Evolutionary conservation across 2,797 vertebrate species (phyloP), one percentile per base, ranked within the genome.

Genomic region (Sarcoramphus papa): DNA sequence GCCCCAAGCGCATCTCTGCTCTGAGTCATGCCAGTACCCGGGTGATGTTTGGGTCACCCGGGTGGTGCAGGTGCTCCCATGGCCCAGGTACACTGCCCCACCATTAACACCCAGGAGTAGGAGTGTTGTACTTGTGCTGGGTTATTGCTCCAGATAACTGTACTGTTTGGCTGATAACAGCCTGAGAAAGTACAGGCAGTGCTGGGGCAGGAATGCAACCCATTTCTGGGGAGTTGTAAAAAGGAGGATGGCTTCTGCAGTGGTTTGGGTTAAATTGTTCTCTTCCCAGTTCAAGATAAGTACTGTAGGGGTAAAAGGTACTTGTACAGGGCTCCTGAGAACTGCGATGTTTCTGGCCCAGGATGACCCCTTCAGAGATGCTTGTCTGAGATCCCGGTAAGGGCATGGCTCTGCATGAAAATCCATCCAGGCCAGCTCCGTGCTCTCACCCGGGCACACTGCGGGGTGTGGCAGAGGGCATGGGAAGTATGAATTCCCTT

Each of bases 91-190:
- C 21, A 2, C 14, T 50, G 85, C 51, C 64, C 64, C 65, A 30
- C 8, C 8, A 1, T 14, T 68, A 22, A 54, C 67, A 65, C 24
- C 59, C 54, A 2, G 4, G 69, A 69, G 56, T 68, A 65, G 73
- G 41, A 68, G 75, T 10, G 0, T 37, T 40, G 67, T 51, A 4
- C 31, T 35, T 7, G 35, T 0, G 0, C 41, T 17, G 67, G 40
- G 59, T 93, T 51, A 89, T 82, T 92, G 90, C 77, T 54, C 74
- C 48, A 14, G 30, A 14, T 56, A 62, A 33, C 57, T 73, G 17
- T 10, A 15, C 22, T 31, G 31, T 63, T 43, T 11, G 81, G 37
- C 70, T 82, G 91, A 87, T 91, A 89, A 87, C 62, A 74, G 88
- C 73, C 45, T 88, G 41, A 17, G 63, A 51, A 80, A 25, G 89